Evolutionary conservation across 2,113 vertebrate species (phyloP).

Genomic region (Myrmecobius fasciatus): DNA sequence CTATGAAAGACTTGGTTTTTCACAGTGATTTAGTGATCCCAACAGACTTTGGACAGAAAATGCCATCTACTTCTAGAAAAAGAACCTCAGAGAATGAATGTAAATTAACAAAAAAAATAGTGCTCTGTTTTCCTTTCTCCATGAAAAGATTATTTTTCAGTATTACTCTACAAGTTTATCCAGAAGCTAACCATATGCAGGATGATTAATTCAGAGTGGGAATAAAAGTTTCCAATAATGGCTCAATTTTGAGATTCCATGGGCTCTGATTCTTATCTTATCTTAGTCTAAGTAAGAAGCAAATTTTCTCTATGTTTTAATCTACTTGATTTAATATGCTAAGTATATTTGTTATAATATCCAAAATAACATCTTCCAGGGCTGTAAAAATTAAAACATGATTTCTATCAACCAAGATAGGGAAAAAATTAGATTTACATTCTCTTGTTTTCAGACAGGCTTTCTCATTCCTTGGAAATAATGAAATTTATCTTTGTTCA

Average conservation of each 20-base stretch:
- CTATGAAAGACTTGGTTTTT: too few relatives aligned
- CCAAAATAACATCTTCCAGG: background rate
- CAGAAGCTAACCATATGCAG: background rate
- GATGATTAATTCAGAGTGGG: background rate
- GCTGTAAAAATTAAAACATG: background rate
- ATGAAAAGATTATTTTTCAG: background rate
- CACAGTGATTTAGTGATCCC: too few relatives aligned
- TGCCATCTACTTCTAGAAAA: too few relatives aligned
- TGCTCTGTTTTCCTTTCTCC: background rate
- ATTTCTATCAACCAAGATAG: background rate
- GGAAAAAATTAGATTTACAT: background rate
- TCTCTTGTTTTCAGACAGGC: background rate
- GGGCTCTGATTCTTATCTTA: background rate
- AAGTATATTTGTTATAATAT: background rate
- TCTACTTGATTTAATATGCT: background rate
- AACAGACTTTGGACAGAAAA: too few relatives aligned
- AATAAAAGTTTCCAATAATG: background rate
- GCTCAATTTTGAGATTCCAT: background rate
- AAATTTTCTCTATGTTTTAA: background rate
- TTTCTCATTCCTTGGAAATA: background rate
- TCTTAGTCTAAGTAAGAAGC: too few relatives aligned
- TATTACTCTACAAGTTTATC: background rate
- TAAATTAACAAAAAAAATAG: background rate
- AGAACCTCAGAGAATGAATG: too few relatives aligned
- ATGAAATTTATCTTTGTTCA: background rate